Base-by-base conservation (phyloP, 2,797 vertebrate species). In the Emydoidea blandingii region DNA sequence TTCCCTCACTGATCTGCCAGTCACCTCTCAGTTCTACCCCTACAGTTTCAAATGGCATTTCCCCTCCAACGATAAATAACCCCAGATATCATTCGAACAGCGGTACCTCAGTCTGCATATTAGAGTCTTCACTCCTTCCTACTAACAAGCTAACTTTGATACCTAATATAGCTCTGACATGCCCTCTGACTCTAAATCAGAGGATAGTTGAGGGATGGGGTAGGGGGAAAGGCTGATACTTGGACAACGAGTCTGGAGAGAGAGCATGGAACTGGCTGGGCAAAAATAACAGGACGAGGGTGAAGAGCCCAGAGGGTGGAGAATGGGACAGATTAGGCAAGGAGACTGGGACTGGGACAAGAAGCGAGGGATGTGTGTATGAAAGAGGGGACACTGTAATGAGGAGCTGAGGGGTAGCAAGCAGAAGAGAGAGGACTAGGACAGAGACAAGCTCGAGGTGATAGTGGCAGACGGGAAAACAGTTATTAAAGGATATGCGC, bases 101-200 rank as follows among this genome's bases (percentile, higher is more conserved):
- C 12, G 6, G n/a, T 47, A 49, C 59, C 47, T 95, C 53, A 53
- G 34, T n/a, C 29, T 74, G 74, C 50, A 50, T 50, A 14, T 21
- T 8, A 57, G 29, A 86, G 23, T 79, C 12, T 68, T 93, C 49
- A 21, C 12, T 87, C 87, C 18, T 54, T n/a, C 47, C n/a, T 2
- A 8, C 47, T 49, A 10, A 27, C 76, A 87, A 54, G 57, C 84
- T 29, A 4, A 5, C 25, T 10, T 2, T 1, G 85, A 79, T 86
- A 37, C 50, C 57, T 79, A 27, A 68, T 34, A 82, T 85, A 25
- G 6, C 78, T 87, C 0, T 1, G n/a, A 83, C 0, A 0, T 83
- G 52, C 41, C 52, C 34, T 83, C 10, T 62, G 74, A 76, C 76
- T 18, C 2, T 85, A 78, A 91, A 59, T 94, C 80, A 81, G 29